Evolutionary conservation across 1,140 invertebrate genomes (phyloP), one percentile per base, ranked within the genome.

Genomic region (Penaeus japonicus): DNA sequence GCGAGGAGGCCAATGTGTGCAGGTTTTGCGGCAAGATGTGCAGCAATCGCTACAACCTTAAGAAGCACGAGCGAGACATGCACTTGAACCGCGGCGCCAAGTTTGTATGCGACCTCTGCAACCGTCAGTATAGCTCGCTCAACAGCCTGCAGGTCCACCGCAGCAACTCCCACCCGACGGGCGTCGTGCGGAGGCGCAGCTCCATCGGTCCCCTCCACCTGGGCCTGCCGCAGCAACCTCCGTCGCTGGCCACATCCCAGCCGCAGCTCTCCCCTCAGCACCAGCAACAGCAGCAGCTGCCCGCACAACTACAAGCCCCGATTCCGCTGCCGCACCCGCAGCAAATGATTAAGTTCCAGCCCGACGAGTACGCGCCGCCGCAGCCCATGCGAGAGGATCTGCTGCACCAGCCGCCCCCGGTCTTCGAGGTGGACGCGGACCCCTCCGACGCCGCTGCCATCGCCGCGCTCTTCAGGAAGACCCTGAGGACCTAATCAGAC

Each of bases 51-150:
- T 97, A 97, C 93, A 97, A 96, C 86, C 94, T 97, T 89, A 97
- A 96, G 83, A 97, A 96, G 91, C 96, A 97, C 95, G 97, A 97
- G 94, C 96, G 96, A 92, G 94, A 97, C 54, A 96, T 97, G 93
- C 96, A 97, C 93, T 81, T 90, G 80, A 90, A 90, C 90, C 77
- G 87, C 4, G 90, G 90, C 79, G 81, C 80, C 90, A 93, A 93
- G 75, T 91, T 93, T 27, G 92, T 92, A 7, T 94, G 93, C 87
- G 93, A 94, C 83, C 91, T 93, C 22, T 94, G 94, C 91, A 93
- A 93, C 57, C 91, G 93, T 55, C 93, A 91, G 82, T 94, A 94
- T 91, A 93, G 94, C 79, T 94, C 93, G 3, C 92, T 93, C 65
- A 94, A 94, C 90, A 94, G 93, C 88, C 91, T 94, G 81, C 92